Evolutionary conservation across 2,797 vertebrate genomes (phyloP), one percentile per base, ranked within the genome.

Genomic region (Cuculus canorus): DNA sequence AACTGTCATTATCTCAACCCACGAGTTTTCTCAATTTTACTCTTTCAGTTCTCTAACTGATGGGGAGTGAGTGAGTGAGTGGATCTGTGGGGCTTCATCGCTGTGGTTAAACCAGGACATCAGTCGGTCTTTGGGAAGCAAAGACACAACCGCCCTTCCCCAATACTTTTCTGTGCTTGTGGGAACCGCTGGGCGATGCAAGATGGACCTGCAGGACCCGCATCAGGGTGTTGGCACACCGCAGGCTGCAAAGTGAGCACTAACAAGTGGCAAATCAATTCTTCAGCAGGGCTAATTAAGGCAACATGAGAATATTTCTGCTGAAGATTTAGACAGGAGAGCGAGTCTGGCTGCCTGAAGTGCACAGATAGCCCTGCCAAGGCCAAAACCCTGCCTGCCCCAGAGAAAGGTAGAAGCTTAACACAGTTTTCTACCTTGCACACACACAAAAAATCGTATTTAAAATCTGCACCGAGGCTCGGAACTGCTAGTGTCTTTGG

Each of bases 161-260:
- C 70, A 52, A 13, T 30, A 14, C 1, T 21, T 35, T 56, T 9
- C 45, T 60, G 23, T 21, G n/a, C 17, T 13, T 25, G 30, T 32
- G 24, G 23, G 30, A 48, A 11, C 11, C 5, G 14, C 27, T 30
- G 56, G 37, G 50, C 2, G 2, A 43, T 13, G 52, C 3, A 4
- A 7, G 1, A 2, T 33, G 53, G 21, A 65, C 33, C 28, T 6
- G 0, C 13, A 5, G 19, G n/a, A 23, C 27, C 17, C 33, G 17
- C 5, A 3, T 30, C 48, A 33, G 56, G 54, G 23, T 2, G 5
- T 11, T 61, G 2, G 1, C 24, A 11, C 1, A 0, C 25, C 3
- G 0, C 43, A 24, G 21, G 21, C 63, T 70, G 53, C 33, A 3
- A 2, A 4, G 7, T 5, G 13, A 79, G 53, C 57, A 10, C 35